Evolutionary conservation across 2,113 vertebrate genomes (phyloP).

Genomic region (Plecotus auritus): DNA sequence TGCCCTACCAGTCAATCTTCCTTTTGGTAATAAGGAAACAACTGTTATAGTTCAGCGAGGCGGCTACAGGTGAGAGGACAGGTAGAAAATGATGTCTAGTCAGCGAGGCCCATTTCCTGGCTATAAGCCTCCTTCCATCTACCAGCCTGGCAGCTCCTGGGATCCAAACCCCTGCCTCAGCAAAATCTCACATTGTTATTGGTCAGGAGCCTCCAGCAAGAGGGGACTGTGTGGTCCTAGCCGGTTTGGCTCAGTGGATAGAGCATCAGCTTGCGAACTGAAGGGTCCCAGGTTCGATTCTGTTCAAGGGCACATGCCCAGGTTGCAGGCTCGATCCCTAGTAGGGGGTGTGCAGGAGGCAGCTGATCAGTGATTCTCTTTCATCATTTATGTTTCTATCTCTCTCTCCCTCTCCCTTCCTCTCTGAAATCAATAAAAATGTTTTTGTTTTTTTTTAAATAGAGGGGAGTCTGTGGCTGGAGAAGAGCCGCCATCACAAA

Average conservation of each 20-base stretch:
- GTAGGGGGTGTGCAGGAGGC: too few species aligned
- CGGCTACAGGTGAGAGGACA: not conserved
- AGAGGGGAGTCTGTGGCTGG: too few species aligned
- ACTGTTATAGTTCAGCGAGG: not conserved
- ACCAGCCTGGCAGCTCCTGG: not conserved
- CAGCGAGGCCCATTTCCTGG: conserved; percentile 9
- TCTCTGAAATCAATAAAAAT: too few species aligned
- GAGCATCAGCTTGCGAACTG: too few species aligned
- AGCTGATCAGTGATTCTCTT: too few species aligned
- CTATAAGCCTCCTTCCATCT: not conserved
- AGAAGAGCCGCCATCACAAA: not conserved
- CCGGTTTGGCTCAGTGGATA: too few species aligned
- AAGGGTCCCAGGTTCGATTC: too few species aligned
- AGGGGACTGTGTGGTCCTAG: not conserved
- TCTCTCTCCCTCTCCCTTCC: too few species aligned
- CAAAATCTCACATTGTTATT: conserved; percentile 40
- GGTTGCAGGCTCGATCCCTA: too few species aligned
- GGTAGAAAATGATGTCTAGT: not conserved
- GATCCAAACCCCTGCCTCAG: conserved; percentile 36
- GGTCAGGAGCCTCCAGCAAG: not conserved
- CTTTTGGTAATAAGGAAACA: not conserved
- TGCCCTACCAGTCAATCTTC: not conserved
- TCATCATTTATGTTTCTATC: too few species aligned
- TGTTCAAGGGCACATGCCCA: too few species aligned
- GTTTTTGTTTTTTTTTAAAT: too few species aligned